Conservation (phyloP, 64 coral and sea anemone genomes). For the Pocillopora verrucosa region DNA sequence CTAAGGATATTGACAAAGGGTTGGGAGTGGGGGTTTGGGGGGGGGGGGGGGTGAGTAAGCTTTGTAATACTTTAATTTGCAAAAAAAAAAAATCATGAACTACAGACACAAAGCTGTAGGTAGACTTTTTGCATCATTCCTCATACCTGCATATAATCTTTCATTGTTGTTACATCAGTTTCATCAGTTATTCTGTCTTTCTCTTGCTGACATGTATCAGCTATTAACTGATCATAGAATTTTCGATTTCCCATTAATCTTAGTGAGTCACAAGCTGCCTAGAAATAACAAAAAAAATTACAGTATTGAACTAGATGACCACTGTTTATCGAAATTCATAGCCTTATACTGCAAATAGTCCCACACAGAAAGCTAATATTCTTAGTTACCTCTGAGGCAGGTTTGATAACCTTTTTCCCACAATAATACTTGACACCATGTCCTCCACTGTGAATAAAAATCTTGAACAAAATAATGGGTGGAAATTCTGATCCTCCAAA, state of each 20-base stretch:
- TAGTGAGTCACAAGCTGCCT: conserved; percentile 96
- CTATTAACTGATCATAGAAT: conserved; percentile 95
- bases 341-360: no score
- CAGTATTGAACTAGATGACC: no score
- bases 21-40: no score
- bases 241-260: conserved; percentile 97
- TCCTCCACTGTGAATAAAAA: conserved; percentile 85
- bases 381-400: conserved; percentile 71
- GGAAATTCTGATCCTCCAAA: conserved; percentile 97
- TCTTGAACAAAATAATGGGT: conserved; percentile 95
- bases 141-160: conserved; percentile 96
- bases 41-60: no score
- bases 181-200: conserved; percentile 99
- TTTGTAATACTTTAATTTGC: no score
- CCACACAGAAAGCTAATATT: neutral
- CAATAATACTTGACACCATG: conserved; percentile 91
- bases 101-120: no score
- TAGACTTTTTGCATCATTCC: no score
- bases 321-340: no score
- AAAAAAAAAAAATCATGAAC: no score
- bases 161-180: conserved; percentile 95
- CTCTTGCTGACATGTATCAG: conserved; percentile 89
- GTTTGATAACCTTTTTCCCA: conserved; percentile 91
- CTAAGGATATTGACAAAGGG: no score
- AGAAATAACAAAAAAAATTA: neutral